A percentile compares a stretch with the other conserved stretches of the same genome.
Evolutionary conservation across 2,888 invertebrate genomes (phyloP).

Genomic region (Eupsilia transversa): DNA sequence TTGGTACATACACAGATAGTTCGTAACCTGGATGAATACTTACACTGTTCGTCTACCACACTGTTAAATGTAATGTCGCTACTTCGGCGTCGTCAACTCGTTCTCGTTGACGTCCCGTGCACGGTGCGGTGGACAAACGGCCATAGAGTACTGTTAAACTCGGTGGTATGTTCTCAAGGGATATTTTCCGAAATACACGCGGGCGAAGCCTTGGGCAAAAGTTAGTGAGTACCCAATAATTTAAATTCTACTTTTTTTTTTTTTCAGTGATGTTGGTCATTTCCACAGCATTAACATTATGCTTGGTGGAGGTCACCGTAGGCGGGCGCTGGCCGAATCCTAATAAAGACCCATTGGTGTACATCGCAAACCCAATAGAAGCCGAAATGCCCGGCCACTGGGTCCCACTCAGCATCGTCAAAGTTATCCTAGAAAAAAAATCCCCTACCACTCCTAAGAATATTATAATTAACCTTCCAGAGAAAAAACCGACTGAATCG

Average conservation of each 20-base stretch:
- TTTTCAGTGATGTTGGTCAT: conserved; percentile 64
- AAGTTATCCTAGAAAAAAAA: conserved; percentile 51
- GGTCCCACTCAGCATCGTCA: conserved; percentile 76
- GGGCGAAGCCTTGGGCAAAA: too few species aligned
- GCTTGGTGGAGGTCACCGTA: conserved; percentile 13
- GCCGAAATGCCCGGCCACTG: conserved; percentile 79
- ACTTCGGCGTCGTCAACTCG: not conserved
- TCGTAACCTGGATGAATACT: too few species aligned
- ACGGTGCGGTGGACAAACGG: not conserved
- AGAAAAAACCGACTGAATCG: rapidly evolving
- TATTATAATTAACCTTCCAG: rapidly evolving
- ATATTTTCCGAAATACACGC: too few species aligned
- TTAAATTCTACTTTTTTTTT: not conserved
- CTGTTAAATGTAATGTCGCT: not conserved
- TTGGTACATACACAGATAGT: too few species aligned
- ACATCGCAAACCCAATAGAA: conserved; percentile 78
- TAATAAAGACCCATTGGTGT: conserved; percentile 73
- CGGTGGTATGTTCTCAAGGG: too few species aligned
- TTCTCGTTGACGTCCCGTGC: not conserved
- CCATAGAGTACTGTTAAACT: too few species aligned
- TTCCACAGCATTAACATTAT: conserved; percentile 37
- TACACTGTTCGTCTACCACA: too few species aligned
- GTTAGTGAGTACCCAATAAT: not conserved
- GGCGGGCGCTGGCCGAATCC: conserved; percentile 60
- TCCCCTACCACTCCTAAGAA: rapidly evolving